Conservation (phyloP, 2,797 vertebrate genomes). For the Leuciscus waleckii region DNA sequence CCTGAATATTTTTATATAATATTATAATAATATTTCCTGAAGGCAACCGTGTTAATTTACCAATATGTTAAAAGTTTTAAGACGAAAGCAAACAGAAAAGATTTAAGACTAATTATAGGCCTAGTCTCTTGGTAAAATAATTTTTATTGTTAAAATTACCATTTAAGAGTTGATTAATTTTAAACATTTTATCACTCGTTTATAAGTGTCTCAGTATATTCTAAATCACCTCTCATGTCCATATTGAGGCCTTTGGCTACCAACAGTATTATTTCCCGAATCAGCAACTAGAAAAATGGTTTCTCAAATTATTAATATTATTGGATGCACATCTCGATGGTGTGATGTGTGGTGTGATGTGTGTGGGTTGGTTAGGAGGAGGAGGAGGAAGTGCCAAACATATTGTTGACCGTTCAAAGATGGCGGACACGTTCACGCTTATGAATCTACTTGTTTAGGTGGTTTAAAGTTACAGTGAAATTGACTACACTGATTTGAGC, state of each 20-base stretch:
- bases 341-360: neutral
- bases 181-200: neutral
- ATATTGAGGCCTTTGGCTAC: neutral
- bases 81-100: too few species aligned
- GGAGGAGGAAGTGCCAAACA: neutral
- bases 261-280: neutral
- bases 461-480: too few species aligned
- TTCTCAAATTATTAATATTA: neutral
- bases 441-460: too few species aligned
- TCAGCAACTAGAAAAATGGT: neutral
- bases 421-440: neutral
- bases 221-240: neutral
- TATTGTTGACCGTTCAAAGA: neutral
- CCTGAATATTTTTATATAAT: too few species aligned
- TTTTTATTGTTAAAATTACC: neutral
- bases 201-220: neutral
- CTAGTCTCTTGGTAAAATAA: rapidly evolving
- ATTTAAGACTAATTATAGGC: neutral
- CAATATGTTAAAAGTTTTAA: too few species aligned
- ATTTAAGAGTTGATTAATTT: neutral
- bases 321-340: neutral
- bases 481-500: too few species aligned
- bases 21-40: too few species aligned
- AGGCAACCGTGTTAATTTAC: too few species aligned
- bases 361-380: neutral